Conservation (phyloP, 1,140 invertebrate genomes). For the Microplitis mediator region DNA sequence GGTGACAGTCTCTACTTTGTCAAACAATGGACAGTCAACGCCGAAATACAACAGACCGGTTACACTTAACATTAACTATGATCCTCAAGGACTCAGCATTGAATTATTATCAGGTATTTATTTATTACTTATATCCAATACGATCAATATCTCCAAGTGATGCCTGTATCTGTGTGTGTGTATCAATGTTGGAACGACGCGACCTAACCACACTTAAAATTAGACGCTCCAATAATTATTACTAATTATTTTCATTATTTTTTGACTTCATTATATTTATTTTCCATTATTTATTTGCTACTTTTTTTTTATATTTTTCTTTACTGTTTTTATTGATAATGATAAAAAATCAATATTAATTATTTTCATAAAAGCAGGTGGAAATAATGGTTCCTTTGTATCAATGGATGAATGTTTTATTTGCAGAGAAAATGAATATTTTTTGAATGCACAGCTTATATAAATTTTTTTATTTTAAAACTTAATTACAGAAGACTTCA, state of each 20-base stretch:
- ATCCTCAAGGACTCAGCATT: constrained; percentile 76
- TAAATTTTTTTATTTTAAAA: too few species aligned
- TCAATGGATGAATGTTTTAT: constrained; percentile 16
- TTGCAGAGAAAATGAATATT: background rate
- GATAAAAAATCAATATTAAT: background rate
- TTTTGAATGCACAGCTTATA: background rate
- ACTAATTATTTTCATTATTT: background rate
- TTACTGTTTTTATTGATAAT: background rate
- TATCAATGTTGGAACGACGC: constrained; percentile 17
- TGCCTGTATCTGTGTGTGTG: constrained; percentile 17
- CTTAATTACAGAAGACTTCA: constrained; percentile 40
- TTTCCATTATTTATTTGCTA: background rate
- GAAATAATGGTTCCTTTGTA: constrained; percentile 11
- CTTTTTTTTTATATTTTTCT: background rate
- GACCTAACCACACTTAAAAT: constrained; percentile 45
- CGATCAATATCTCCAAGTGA: constrained; percentile 41
- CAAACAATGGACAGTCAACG: constrained; percentile 70
- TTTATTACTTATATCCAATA: constrained; percentile 16
- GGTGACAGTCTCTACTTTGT: constrained; percentile 72
- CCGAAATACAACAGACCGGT: constrained; percentile 74
- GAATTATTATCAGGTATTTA: constrained; percentile 67
- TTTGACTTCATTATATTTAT: background rate
- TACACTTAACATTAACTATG: constrained; percentile 74
- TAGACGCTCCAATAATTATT: constrained; percentile 1
- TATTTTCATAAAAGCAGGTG: constrained; percentile 15